Evolutionary conservation across 2,888 invertebrate genomes (phyloP).

Genomic region (Dolichomitus sp.): DNA sequence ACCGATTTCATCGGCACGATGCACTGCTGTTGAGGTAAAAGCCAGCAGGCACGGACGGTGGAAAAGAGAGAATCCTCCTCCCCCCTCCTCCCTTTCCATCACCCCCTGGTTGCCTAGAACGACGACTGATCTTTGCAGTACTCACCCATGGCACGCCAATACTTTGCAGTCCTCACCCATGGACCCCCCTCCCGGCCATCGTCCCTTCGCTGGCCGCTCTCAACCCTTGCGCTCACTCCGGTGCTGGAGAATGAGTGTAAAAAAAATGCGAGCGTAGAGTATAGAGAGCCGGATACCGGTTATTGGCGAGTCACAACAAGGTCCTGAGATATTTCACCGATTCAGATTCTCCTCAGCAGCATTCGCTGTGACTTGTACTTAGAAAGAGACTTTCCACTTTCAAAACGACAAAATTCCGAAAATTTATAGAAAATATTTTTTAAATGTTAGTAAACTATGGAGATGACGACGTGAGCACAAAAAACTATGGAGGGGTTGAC

Average conservation of each 20-base stretch:
- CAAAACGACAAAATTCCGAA: background rate
- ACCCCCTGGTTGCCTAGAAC: constrained; percentile 31
- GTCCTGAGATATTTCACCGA: constrained; percentile 80
- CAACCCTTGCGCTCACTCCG: constrained; percentile 36
- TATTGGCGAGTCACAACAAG: constrained; percentile 78
- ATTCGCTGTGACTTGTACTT: constrained; percentile 18
- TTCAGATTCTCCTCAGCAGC: constrained; percentile 55
- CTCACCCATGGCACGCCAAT: constrained; percentile 50
- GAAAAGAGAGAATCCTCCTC: constrained; percentile 1
- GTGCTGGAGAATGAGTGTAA: background rate
- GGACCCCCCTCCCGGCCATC: background rate
- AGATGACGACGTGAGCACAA: no score
- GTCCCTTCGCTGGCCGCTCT: constrained; percentile 10
- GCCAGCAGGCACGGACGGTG: constrained; percentile 2
- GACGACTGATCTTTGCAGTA: constrained; percentile 47
- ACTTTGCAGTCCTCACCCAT: background rate
- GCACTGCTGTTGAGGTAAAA: constrained; percentile 24
- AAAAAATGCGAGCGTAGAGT: constrained; percentile 74
- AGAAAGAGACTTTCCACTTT: constrained; percentile 41
- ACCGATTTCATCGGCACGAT: constrained; percentile 19
- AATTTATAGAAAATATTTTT: background rate
- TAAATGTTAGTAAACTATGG: no score
- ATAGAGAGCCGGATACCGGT: constrained; percentile 79
- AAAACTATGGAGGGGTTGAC: no score
- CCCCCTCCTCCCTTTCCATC: background rate